Evolutionary conservation across 2,113 vertebrate species (phyloP), one percentile per base, ranked within the genome.

Genomic region (Elanoides forficatus): DNA sequence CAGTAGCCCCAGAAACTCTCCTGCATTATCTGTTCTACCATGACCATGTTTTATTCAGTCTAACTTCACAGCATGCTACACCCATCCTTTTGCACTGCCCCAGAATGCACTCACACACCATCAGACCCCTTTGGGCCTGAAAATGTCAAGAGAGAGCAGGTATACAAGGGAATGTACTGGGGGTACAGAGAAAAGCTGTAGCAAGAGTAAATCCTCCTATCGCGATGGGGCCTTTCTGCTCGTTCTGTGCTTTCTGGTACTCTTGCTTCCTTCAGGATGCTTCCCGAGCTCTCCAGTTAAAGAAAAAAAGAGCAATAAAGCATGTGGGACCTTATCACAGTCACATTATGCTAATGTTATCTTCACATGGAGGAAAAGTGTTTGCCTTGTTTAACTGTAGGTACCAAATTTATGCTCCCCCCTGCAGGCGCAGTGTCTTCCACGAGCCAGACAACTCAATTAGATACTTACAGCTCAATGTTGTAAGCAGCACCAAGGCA

Each of bases 1-100:
- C 53, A 11, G 21, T 36, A 79, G 10, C 34, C 29, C 26, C 26
- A 68, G 43, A 80, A 92, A 56, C 12, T n/a, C 3, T 89, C 23
- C 56, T 59, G 22, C 23, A 6, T 23, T 11, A 19, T 22, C 48
- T 60, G 18, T 43, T 86, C 66, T 43, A 36, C 13, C 40, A 48
- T 9, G 13, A 53, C 19, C 59, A 32, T 0, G 0, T 73, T 78
- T 66, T 58, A 32, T 42, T 26, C 59, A 84, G 59, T 6, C 62
- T 56, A 40, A 60, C 30, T 25, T 50, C 43, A 27, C 23, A 74
- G 55, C 13, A 58, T 19, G 4, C 38, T 65, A 3, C 7, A 30
- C 9, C 43, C 38, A 8, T 11, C 10, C 2, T 13, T 55, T 50
- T 2, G 3, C 2, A 1, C 11, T 65, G 25, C 6, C 17, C 47